Conservation (phyloP, 1,140 invertebrate species). For the Asobara japonica region DNA sequence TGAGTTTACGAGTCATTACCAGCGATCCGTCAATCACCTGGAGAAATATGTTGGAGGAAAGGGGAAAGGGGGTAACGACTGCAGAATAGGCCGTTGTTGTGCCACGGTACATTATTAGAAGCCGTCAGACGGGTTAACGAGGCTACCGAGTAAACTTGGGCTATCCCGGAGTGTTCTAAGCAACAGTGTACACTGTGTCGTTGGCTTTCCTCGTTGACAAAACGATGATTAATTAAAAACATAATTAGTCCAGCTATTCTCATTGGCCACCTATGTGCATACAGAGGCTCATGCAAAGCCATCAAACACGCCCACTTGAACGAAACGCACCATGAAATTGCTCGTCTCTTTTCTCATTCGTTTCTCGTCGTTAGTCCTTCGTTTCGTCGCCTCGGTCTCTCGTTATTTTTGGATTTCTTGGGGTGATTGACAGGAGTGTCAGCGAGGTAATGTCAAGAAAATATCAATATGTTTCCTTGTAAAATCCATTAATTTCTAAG, state of each 20-base stretch:
- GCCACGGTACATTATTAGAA: conserved; percentile 54
- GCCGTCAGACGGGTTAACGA: conserved; percentile 54
- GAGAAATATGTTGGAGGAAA: background rate
- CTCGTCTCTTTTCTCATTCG: conserved; percentile 36
- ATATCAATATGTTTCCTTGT: background rate
- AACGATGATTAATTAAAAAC: conserved; percentile 62
- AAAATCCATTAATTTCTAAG: background rate
- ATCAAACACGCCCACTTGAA: conserved; percentile 38
- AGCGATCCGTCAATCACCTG: conserved; percentile 1
- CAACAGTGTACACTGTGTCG: conserved; percentile 4
- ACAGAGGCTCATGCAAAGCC: background rate
- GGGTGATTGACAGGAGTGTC: conserved; percentile 25
- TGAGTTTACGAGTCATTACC: conserved; percentile 8
- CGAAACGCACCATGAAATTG: conserved; percentile 60
- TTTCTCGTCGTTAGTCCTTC: conserved; percentile 15
- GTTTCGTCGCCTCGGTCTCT: background rate
- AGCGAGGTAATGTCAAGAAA: background rate
- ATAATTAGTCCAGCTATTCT: conserved; percentile 50
- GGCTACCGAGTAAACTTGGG: conserved; percentile 51
- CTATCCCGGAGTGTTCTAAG: background rate
- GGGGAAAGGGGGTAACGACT: background rate
- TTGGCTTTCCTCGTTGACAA: conserved; percentile 38
- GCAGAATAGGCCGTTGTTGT: conserved; percentile 39
- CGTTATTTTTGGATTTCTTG: conserved; percentile 29
- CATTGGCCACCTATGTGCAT: background rate